Base-by-base conservation (phyloP, 2,113 vertebrate genomes). In the Leptobrachium leishanense region DNA sequence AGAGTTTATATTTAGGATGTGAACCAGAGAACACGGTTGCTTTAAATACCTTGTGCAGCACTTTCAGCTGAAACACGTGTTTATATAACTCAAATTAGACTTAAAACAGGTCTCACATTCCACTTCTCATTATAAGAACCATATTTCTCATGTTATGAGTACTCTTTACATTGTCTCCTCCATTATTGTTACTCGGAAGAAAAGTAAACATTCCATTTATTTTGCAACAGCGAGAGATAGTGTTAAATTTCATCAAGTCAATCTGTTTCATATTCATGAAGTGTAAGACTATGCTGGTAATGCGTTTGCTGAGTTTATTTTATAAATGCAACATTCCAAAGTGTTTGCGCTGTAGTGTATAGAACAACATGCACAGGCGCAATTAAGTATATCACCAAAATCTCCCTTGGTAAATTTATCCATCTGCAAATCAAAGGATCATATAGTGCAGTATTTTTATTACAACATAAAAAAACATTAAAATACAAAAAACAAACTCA, bases 81-180 rank as follows among this genome's bases (percentile, higher is more conserved):
- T 74, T 74, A 74, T 74, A 74, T 63, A 64, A 74, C 41, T 74
- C 41, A 74, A 64, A 64, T 64, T 74, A 46, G 72, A 74, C n/a
- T 74, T 74, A 43, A 46, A 46, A 65, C 72, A 74, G 72, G 72
- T 64, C 72, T 63, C 72, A 57, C 59, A 75, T 75, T 75, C 73
- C 62, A 65, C 39, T 43, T 65, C 43, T 75, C 63, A 65, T 65
- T 74, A 65, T 50, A 75, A 75, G 31, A 75, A 74, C 43, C n/a
- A 75, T 64, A 75, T 64, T 65, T 64, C 73, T 75, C 43, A n/a
- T 50, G 73, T 10, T 64, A 65, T 57, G 40, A 74, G 40, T 55
- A 44, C 8, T 40, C 55, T 62, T 74, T 65, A 65, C 43, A 66
- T 65, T 75, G 20, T 75, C 43, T 62, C 6, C 5, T 41, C 43